Evolutionary conservation across 2,797 vertebrate genomes (phyloP), one percentile per base, ranked within the genome.

Genomic region (Cyprinella venusta): DNA sequence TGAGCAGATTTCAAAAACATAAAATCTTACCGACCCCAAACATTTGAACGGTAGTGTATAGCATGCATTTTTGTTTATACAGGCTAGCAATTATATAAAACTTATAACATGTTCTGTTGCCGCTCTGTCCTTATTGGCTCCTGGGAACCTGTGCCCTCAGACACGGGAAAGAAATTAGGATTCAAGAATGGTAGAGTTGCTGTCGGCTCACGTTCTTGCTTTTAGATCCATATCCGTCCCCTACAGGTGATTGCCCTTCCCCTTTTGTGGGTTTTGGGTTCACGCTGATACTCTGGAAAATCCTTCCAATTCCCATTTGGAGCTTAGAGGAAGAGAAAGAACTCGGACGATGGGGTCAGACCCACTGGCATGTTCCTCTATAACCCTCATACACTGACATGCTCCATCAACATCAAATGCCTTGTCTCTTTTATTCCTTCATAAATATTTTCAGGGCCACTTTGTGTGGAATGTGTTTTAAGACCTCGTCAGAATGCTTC

Each of bases 361-460:
- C 74, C 76, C 19, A 67, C 83, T 86, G 70, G 81, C 79, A 52
- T 26, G 30, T 56, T 80, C 74, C 75, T 84, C 54, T 50, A n/a
- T 80, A 80, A 83, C 63, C 70, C 80, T 59, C 80, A 75, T 81
- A 80, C 54, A 74, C 83, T 67, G 77, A 69, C 63, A 40, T 76
- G 77, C 84, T 85, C 84, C 84, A 86, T 88, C 82, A 77, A 83
- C 80, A 83, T 79, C 81, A 30, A 40, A 87, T 54, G 56, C 56
- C 33, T 76, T 30, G 24, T 74, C 80, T 87, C 65, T 52, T 86
- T 85, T 78, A 86, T 85, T 83, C 80, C 80, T 85, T 74, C 69
- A 79, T 84, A 87, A 86, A 87, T 86, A 86, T 86, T 87, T 87
- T 86, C 80, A 84, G 80, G 82, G 67, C 56, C 72, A 63, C 80